These are phyloP conservation scores for Marmota flaviventris DNA, from an alignment of 2,113 vertebrate species.

Conservation along the genomic window DNA sequence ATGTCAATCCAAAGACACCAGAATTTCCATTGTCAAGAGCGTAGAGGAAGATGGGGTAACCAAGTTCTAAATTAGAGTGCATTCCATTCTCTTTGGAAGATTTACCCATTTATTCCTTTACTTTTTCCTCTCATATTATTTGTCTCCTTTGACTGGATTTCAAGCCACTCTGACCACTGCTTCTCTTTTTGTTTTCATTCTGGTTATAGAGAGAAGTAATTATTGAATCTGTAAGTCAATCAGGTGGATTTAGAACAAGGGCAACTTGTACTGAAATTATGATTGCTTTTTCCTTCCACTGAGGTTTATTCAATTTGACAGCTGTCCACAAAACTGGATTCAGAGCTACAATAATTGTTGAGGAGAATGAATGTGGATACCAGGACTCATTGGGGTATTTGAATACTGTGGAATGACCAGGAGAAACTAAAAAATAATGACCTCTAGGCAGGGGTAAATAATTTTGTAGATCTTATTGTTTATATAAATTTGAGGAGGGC, in stretches of 20 bases:
- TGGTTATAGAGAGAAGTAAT: neutral
- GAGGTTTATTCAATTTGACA: neutral
- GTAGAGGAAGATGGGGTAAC: neutral
- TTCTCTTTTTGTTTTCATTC: neutral
- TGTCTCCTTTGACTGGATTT: conserved; percentile 11
- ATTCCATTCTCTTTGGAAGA: conserved; percentile 26
- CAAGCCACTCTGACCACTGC: neutral
- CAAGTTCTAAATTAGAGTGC: neutral
- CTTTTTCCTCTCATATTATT: neutral
- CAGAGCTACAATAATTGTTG: neutral
- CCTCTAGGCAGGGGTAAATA: neutral
- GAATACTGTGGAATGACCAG: neutral
- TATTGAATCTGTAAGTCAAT: neutral
- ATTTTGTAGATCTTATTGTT: neutral
- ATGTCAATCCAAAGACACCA: neutral
- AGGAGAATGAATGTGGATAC: neutral
- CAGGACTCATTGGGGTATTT: neutral
- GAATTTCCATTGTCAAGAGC: conserved; percentile 15
- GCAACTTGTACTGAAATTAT: neutral
- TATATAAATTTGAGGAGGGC: neutral
- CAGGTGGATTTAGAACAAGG: neutral
- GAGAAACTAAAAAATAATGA: neutral
- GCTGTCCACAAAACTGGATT: neutral
- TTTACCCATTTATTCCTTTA: neutral
- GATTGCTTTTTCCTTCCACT: neutral